These are phyloP conservation scores for Micromys minutus DNA, from an alignment of 2,113 vertebrate genomes.

Conservation along the genomic window DNA sequence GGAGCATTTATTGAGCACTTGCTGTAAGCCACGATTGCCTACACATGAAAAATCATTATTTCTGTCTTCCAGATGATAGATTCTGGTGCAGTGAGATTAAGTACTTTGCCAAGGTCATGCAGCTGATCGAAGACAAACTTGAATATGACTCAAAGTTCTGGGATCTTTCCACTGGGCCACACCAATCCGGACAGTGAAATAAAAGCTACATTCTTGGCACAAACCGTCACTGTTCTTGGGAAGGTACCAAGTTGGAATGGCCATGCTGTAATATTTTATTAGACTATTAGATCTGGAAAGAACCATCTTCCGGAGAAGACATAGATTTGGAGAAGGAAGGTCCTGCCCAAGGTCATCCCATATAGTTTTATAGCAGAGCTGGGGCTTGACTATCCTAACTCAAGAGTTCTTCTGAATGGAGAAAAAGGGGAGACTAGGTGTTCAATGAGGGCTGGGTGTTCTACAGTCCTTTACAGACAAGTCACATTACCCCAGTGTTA, in stretches of 20 bases:
- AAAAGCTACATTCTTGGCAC: slow-evolving; percentile 57
- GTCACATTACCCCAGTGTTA: neutral
- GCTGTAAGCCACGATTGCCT: neutral
- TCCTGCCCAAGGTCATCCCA: slow-evolving; percentile 16
- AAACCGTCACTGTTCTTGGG: slow-evolving; percentile 45
- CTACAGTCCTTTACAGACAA: neutral
- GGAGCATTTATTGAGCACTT: neutral
- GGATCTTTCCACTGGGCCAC: slow-evolving; percentile 55
- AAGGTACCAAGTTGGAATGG: slow-evolving; percentile 58
- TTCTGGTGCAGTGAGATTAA: slow-evolving; percentile 48
- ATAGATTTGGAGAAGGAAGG: slow-evolving; percentile 33
- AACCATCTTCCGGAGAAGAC: slow-evolving; percentile 47
- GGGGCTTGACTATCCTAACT: neutral
- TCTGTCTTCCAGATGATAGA: slow-evolving; percentile 29
- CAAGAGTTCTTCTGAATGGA: slow-evolving; percentile 38
- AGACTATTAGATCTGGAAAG: slow-evolving; percentile 52
- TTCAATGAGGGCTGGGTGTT: neutral
- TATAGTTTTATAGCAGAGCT: slow-evolving; percentile 6
- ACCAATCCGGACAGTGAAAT: slow-evolving; percentile 47
- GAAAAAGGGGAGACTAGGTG: neutral
- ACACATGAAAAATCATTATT: slow-evolving; percentile 38
- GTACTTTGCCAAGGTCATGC: slow-evolving; percentile 46
- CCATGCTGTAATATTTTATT: slow-evolving; percentile 56
- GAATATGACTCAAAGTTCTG: slow-evolving; percentile 46
- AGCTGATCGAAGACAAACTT: slow-evolving; percentile 28